These are phyloP conservation scores for Perccottus glenii DNA, from an alignment of 2,113 vertebrate species.

Conservation along the genomic window DNA sequence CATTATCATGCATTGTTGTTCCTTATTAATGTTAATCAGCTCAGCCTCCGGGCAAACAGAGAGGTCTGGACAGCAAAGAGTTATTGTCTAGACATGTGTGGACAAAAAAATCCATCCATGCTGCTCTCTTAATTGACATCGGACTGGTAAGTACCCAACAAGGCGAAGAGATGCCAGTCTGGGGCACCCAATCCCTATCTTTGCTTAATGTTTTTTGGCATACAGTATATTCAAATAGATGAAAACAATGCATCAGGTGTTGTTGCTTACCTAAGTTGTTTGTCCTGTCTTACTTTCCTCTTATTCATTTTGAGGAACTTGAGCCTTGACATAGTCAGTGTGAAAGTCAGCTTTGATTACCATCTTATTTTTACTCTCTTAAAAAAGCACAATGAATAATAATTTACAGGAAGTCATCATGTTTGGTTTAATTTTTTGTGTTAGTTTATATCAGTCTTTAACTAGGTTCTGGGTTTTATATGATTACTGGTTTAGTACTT, in stretches of 20 bases:
- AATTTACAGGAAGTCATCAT: neutral
- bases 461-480: no score
- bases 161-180: slow-evolving; percentile 45
- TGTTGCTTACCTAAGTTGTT: slow-evolving; percentile 7
- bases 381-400: neutral
- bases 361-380: neutral
- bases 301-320: slow-evolving; percentile 5
- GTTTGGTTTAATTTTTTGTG: neutral
- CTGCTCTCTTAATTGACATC: slow-evolving; percentile 1
- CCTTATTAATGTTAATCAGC: slow-evolving; percentile 63
- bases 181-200: slow-evolving; percentile 32
- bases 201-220: slow-evolving; percentile 32
- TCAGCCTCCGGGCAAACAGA: slow-evolving; percentile 32
- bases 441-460: no score
- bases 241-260: slow-evolving; percentile 16
- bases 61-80: slow-evolving; percentile 24
- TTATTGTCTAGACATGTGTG: slow-evolving; percentile 43
- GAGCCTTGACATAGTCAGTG: neutral
- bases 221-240: slow-evolving; percentile 5
- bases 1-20: slow-evolving; percentile 67
- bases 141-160: slow-evolving; percentile 21
- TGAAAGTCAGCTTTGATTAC: slow-evolving; percentile 10
- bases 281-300: neutral
- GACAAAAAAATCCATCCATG: slow-evolving; percentile 34
- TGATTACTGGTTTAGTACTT: no score